These are phyloP conservation scores for Axis porcinus DNA, from an alignment of 2,113 vertebrate species.

Conservation along the genomic window DNA sequence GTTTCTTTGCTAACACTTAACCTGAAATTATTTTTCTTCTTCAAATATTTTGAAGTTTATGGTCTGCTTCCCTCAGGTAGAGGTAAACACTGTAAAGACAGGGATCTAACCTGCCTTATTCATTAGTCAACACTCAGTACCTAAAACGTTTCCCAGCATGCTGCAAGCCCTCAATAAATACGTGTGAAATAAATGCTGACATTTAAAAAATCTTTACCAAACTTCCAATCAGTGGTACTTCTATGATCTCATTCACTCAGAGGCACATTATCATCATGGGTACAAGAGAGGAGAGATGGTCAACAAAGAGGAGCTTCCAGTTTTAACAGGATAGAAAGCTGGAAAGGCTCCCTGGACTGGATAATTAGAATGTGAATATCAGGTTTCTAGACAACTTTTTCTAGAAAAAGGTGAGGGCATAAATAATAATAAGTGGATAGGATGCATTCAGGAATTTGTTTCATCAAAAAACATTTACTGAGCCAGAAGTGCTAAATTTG, in stretches of 20 bases:
- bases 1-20: background rate
- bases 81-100: background rate
- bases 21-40: background rate
- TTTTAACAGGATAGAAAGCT: background rate
- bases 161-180: background rate
- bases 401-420: background rate
- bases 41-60: background rate
- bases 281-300: background rate
- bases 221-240: background rate
- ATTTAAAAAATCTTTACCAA: background rate
- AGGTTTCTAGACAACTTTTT: background rate
- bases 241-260: background rate
- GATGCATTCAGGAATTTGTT: background rate
- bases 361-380: background rate
- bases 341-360: background rate
- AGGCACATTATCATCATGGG: background rate
- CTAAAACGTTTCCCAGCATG: background rate
- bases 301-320: background rate
- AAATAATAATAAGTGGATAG: background rate
- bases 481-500: background rate
- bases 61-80: background rate
- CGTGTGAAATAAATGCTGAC: background rate
- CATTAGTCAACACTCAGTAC: background rate
- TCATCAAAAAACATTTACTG: background rate
- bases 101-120: background rate